Conservation (phyloP, 2,888 invertebrate species). For the Exephanes ischioxanthus region DNA sequence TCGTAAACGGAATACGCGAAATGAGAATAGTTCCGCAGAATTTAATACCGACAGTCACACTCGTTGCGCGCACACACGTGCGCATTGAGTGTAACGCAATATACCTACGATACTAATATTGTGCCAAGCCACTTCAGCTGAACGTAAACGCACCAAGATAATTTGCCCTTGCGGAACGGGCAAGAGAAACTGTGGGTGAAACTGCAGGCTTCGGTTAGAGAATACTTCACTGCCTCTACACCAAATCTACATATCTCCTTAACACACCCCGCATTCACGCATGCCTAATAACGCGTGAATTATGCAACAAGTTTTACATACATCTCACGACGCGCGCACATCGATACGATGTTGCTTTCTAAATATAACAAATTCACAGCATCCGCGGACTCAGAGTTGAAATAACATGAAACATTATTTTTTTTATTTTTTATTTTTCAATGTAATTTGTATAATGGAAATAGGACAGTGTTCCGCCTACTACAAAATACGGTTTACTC, state of each 20-base stretch:
- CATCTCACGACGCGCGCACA: background rate
- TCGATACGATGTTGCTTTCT: background rate
- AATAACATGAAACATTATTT: too few relatives aligned
- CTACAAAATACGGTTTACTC: too few relatives aligned
- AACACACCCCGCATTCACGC: background rate
- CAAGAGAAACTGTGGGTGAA: background rate
- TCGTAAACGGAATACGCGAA: conserved; percentile 32
- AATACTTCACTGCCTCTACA: background rate
- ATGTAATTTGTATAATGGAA: too few relatives aligned
- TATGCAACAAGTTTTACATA: conserved; percentile 27
- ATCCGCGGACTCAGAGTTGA: too few relatives aligned
- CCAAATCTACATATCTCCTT: conserved; percentile 28
- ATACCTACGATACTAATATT: conserved; percentile 2
- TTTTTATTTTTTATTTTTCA: too few relatives aligned
- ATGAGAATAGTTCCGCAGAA: conserved; percentile 46
- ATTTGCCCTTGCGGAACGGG: conserved; percentile 1
- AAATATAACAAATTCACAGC: background rate
- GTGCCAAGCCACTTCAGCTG: conserved; percentile 5
- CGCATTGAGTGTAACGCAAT: conserved; percentile 2
- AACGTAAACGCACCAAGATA: conserved; percentile 23
- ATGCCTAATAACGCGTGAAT: conserved; percentile 13
- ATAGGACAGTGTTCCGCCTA: too few relatives aligned
- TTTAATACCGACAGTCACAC: conserved; percentile 42
- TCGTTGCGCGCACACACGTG: conserved; percentile 6
- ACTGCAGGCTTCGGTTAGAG: background rate